Conservation (phyloP, 2,888 invertebrate genomes). For the Chymomyza amoena region DNA sequence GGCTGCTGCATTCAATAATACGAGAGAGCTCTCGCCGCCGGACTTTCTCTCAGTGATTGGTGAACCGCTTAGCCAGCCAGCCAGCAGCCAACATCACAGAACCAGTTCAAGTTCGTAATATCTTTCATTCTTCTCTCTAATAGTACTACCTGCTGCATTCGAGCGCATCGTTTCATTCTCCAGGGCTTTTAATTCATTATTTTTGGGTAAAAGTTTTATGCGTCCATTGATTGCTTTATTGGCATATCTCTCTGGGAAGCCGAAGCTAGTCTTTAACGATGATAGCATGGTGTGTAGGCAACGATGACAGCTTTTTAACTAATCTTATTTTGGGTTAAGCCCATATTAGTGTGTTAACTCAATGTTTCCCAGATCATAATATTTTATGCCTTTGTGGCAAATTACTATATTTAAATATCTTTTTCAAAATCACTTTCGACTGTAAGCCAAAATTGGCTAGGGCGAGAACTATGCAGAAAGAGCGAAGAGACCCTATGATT, state of each 20-base stretch:
- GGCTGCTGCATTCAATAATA: conserved; percentile 53
- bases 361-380: too few species aligned
- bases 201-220: neutral
- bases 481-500: too few species aligned
- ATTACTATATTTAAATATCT: too few species aligned
- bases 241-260: neutral
- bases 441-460: too few species aligned
- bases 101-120: conserved; percentile 32
- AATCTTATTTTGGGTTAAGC: too few species aligned
- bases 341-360: too few species aligned
- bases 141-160: neutral
- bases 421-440: too few species aligned
- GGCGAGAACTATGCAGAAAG: too few species aligned
- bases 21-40: conserved; percentile 24
- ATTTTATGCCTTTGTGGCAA: too few species aligned
- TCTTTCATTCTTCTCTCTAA: conserved; percentile 10
- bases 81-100: neutral
- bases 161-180: neutral
- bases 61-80: neutral
- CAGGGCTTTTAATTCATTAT: neutral
- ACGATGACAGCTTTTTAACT: too few species aligned
- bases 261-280: neutral
- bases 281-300: neutral
- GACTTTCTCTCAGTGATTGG: conserved; percentile 29
- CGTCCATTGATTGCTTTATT: neutral